phyloP scores from a whole-genome alignment of 2,888 invertebrate species.

The Cybosia mesomella region DNA sequence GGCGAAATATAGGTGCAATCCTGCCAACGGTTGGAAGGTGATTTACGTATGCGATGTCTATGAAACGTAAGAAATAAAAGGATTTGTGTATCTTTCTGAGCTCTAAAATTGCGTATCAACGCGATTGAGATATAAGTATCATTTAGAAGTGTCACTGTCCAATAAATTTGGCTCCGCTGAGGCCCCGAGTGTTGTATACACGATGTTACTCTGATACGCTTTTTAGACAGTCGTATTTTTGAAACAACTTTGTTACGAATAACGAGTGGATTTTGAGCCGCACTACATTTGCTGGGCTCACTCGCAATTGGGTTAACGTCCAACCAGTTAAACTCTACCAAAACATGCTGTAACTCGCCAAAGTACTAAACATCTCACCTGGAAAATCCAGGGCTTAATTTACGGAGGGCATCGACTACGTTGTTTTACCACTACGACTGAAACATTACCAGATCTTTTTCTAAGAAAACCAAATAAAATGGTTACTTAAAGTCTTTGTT shows the following conservation, averaged over 20 bases:
- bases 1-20: slow-evolving; percentile 75
- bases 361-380: slow-evolving; percentile 29
- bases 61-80: slow-evolving; percentile 70
- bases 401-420: slow-evolving; percentile 18
- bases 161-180: slow-evolving; percentile 41
- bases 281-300: slow-evolving; percentile 17
- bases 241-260: slow-evolving; percentile 24
- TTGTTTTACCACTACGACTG: slow-evolving; percentile 20
- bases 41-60: slow-evolving; percentile 71
- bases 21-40: slow-evolving; percentile 63
- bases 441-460: slow-evolving; percentile 19
- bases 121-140: slow-evolving; percentile 50
- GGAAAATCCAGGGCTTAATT: slow-evolving; percentile 36
- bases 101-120: slow-evolving; percentile 44
- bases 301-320: slow-evolving; percentile 24
- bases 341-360: slow-evolving; percentile 24
- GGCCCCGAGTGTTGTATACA: slow-evolving; percentile 45
- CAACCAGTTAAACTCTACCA: slow-evolving; percentile 23
- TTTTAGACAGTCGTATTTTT: slow-evolving; percentile 31
- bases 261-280: slow-evolving; percentile 20
- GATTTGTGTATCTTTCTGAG: slow-evolving; percentile 59
- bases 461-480: neutral
- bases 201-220: slow-evolving; percentile 49
- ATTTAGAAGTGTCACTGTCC: slow-evolving; percentile 48
- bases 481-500: neutral